Base-by-base conservation (phyloP, 2,113 vertebrate genomes). In the Parotia lawesii region DNA sequence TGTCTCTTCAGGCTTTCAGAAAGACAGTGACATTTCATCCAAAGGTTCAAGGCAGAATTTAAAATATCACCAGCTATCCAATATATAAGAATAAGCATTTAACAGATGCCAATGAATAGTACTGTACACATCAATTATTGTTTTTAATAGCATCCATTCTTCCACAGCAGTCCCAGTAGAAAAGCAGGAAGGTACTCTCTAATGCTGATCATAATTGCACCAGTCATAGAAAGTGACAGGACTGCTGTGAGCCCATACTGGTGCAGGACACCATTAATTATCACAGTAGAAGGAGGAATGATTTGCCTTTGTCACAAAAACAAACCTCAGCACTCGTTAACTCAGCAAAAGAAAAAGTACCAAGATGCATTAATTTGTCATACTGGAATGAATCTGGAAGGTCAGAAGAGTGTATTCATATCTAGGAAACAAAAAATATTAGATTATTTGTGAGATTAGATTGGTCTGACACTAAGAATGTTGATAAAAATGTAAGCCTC, bases 261-360 rank as follows among this genome's bases (percentile, higher is more conserved):
- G 57, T 78, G 20, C 67, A 87, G 66, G 70, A 85, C 87, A 67
- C 77, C 47, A 56, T 77, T 87, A 75, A 91, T 89, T 94, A 93
- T 65, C 92, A 65, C 90, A 75, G 85, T 50, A 31, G 71, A 93
- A 91, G 40, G 31, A 87, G n/a, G 58, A 91, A 65, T n/a, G 6
- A 82, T 76, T 85, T 93, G 28, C 61, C 24, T 87, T 81, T 61
- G 57, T 47, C 77, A 91, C n/a, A 75, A 85, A 92, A 87, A 7
- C 38, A 87, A 88, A 72, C 28, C 48, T 65, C 53, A 48, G 25
- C 27, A 60, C 37, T 89, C 72, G 28, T 82, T 85, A 95, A 89
- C 37, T 78, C n/a, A 57, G n/a, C 35, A 78, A 84, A 82, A 84
- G 25, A 45, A 80, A 71, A 93, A 84, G 42, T 66, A 84, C 38